phyloP scores from a whole-genome alignment of 2,888 invertebrate genomes.

The Tetanocera ferruginea region DNA sequence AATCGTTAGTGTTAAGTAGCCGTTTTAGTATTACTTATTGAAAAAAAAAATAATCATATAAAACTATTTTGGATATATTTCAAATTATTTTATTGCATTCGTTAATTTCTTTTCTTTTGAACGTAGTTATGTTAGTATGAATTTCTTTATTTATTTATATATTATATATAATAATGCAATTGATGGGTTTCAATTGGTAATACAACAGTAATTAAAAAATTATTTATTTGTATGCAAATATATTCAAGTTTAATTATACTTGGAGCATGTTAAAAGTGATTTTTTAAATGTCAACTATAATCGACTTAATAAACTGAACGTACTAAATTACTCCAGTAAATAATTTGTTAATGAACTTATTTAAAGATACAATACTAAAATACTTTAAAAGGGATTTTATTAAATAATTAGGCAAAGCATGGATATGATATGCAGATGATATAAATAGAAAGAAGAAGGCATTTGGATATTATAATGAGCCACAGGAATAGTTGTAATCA shows the following conservation, averaged over 20 bases:
- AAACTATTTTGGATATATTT: too few species aligned
- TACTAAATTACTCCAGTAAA: neutral
- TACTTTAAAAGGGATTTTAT: neutral
- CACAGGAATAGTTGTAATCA: too few species aligned
- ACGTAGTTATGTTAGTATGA: too few species aligned
- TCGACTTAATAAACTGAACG: too few species aligned
- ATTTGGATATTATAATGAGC: neutral
- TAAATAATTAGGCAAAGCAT: constrained; percentile 8
- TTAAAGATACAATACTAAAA: neutral
- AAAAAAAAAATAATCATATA: too few species aligned
- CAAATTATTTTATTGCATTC: too few species aligned
- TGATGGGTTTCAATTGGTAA: neutral
- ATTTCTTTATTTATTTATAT: too few species aligned
- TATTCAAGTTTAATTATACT: neutral
- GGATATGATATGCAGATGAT: constrained; percentile 25
- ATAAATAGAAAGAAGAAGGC: neutral
- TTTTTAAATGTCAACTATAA: neutral
- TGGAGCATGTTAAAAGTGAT: neutral
- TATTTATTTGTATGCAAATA: too few species aligned
- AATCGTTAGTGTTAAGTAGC: too few species aligned
- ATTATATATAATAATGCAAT: neutral
- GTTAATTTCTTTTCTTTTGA: too few species aligned
- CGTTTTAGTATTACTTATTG: too few species aligned
- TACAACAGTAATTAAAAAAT: too few species aligned
- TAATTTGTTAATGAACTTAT: neutral